Conservation (phyloP, 1,140 invertebrate genomes). For the Caenorhabditis inopinata region DNA sequence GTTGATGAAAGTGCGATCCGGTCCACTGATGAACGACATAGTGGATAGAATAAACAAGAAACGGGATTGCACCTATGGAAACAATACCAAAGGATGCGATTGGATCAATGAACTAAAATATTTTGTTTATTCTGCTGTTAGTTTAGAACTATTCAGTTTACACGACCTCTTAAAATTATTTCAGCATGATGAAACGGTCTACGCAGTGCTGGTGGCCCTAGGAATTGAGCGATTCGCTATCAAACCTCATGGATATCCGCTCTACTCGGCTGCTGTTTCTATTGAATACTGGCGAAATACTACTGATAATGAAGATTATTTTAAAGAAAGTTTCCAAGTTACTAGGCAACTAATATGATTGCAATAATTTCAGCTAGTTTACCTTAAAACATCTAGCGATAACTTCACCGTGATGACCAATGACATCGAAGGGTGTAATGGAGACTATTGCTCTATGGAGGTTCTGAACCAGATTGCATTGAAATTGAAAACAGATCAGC, state of each 20-base stretch:
- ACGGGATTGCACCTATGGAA: not conserved
- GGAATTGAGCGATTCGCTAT: conserved; percentile 12
- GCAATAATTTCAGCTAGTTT: conserved; percentile 9
- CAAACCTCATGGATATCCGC: conserved; percentile 23
- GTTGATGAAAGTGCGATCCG: conserved; percentile 33
- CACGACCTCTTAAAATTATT: not conserved
- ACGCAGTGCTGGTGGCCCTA: not conserved
- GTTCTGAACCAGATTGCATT: not conserved
- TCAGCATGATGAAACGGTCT: conserved; percentile 29
- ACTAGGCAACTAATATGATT: not conserved
- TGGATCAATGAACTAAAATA: conserved; percentile 42
- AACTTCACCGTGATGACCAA: not conserved
- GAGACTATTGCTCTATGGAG: conserved; percentile 18
- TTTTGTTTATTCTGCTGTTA: conserved; percentile 39
- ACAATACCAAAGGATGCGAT: not conserved
- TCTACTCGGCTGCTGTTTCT: conserved; percentile 21
- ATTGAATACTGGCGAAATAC: conserved; percentile 28
- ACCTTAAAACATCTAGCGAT: conserved; percentile 3
- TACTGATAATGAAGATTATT: conserved; percentile 2
- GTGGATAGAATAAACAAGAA: conserved; percentile 31
- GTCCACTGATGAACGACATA: conserved; percentile 36
- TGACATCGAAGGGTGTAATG: conserved; percentile 3
- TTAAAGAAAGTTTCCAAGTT: not conserved
- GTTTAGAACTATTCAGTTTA: not conserved
- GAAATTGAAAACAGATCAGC: not conserved